Evolutionary conservation across 1,140 invertebrate species (phyloP), one percentile per base, ranked within the genome.

Genomic region (Macrostomum lignano): DNA sequence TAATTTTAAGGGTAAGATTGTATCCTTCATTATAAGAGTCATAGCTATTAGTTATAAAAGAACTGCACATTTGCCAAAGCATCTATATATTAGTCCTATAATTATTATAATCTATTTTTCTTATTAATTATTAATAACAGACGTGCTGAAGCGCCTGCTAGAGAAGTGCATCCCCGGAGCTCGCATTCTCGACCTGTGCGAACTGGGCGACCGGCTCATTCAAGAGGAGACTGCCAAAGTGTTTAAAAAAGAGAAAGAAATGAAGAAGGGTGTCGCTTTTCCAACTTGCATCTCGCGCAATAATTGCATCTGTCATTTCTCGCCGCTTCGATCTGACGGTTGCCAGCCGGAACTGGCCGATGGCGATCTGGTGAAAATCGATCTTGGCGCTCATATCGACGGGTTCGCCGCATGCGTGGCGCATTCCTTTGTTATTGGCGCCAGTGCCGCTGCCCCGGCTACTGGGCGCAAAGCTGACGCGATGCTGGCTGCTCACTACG

Each of bases 291-390:
- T 96, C 37, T 94, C 86, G 15, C 73, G 94, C 7, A 94, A 98
- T 58, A 94, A 96, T 58, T 91, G 82, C 62, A 86, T 96, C 52
- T 94, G 88, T 55, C 88, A 96, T 52, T 96, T 74, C 55, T 93
- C 84, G 26, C 91, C 91, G 11, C 68, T 91, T 31, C 71, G 96
- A 61, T 62, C 71, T 26, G 78, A 88, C 58, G 70, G 75, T n/a
- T n/a, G n/a, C n/a, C n/a, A n/a, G n/a, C n/a, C n/a, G 39, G 63
- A 68, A 33, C 55, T 98, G 11, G 75, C 82, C 55, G 69, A 76
- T 47, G 82, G 76, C 23, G 86, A 98, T 65, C 61, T 98, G 44
- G 81, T 86, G 36, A 98, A 98, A 71, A 73, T 96, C 55, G 86
- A 96, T 61, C 61, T 96, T 45, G 88, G 88, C 42, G 81, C 78